Percentiles rank a stretch among this genome's conserved stretches.
These are phyloP conservation scores for Diabrotica undecimpunctata DNA, from an alignment of 1,140 invertebrate species.

Conservation along the genomic window DNA sequence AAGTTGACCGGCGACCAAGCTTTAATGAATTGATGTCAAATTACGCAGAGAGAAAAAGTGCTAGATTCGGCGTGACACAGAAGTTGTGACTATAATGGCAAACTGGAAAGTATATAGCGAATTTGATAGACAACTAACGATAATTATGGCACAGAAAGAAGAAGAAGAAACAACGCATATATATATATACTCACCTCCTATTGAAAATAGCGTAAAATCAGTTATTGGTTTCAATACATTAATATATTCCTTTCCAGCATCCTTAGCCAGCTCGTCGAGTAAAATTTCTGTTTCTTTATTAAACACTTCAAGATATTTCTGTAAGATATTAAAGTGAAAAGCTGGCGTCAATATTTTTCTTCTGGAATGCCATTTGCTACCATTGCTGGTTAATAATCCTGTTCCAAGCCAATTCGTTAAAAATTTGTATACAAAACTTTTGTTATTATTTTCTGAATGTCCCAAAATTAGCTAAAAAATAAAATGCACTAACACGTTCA, in stretches of 20 bases:
- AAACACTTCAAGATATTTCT: constrained; percentile 71
- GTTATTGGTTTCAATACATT: constrained; percentile 52
- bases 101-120: no score
- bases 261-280: constrained; percentile 38
- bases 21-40: no score
- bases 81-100: no score
- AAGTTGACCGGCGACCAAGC: no score
- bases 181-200: constrained; percentile 54
- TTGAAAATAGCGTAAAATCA: constrained; percentile 61
- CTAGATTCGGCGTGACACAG: no score
- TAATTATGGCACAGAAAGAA: no score
- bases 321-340: constrained; percentile 81
- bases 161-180: not conserved
- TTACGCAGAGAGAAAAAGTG: no score
- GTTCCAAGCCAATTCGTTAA: constrained; percentile 59
- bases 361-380: constrained; percentile 65
- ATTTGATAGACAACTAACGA: no score
- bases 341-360: constrained; percentile 77
- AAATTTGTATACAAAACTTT: constrained; percentile 16
- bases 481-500: no score
- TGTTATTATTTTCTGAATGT: not conserved
- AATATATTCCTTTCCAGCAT: constrained; percentile 42
- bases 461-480: constrained; percentile 16
- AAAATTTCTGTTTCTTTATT: constrained; percentile 60
- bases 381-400: constrained; percentile 61